phyloP scores from a whole-genome alignment of 1,140 invertebrate species.

The Scaptodrosophila lebanonensis region DNA sequence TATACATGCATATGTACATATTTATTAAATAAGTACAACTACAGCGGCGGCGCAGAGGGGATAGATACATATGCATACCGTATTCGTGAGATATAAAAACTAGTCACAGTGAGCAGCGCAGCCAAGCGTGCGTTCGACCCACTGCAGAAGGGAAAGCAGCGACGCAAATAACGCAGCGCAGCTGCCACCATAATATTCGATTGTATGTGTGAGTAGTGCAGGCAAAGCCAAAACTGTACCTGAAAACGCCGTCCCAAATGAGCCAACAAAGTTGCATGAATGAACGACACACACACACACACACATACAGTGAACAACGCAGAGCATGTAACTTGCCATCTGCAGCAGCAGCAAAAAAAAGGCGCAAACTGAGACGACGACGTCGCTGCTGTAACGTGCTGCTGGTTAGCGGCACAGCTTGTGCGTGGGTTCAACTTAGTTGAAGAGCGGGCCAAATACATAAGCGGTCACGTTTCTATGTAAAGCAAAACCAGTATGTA shows the following conservation, averaged over 20 bases:
- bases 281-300: slow-evolving; percentile 50
- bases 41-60: too few relatives aligned
- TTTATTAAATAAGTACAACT: too few relatives aligned
- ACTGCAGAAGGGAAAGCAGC: slow-evolving; percentile 23
- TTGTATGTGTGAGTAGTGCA: slow-evolving; percentile 2
- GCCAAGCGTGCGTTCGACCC: slow-evolving; percentile 61
- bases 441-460: slow-evolving; percentile 34
- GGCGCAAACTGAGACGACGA: slow-evolving; percentile 46
- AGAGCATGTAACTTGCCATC: slow-evolving; percentile 23
- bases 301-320: slow-evolving; percentile 36
- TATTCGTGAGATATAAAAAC: slow-evolving; percentile 59
- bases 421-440: slow-evolving; percentile 57
- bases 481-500: slow-evolving; percentile 44
- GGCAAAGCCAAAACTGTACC: slow-evolving; percentile 55
- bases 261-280: slow-evolving; percentile 54
- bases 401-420: too few relatives aligned
- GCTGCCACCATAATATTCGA: slow-evolving; percentile 12
- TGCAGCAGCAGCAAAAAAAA: slow-evolving; percentile 38
- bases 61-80: slow-evolving; percentile 47
- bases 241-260: slow-evolving; percentile 47
- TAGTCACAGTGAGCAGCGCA: too few relatives aligned
- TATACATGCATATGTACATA: too few relatives aligned
- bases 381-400: slow-evolving; percentile 25
- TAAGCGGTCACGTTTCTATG: slow-evolving; percentile 61
- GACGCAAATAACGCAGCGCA: slow-evolving; percentile 19